Evolutionary conservation across 1,140 invertebrate species (phyloP).

Genomic region (Drusus annulatus): DNA sequence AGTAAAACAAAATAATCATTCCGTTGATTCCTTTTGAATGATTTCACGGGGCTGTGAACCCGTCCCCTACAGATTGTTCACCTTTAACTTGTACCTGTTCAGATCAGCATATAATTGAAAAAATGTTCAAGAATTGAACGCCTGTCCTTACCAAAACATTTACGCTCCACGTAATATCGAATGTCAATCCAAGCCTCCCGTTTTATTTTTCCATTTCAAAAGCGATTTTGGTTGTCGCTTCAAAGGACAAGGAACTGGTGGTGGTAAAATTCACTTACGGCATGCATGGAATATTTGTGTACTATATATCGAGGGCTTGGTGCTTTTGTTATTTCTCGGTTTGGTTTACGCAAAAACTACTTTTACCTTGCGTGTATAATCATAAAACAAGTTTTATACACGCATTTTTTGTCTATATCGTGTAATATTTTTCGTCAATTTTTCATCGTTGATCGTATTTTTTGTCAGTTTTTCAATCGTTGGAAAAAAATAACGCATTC

Average conservation of each 20-base stretch:
- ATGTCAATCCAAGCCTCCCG: constrained; percentile 54
- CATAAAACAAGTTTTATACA: no score
- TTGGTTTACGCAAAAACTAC: no score
- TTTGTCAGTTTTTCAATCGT: no score
- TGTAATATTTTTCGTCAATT: no score
- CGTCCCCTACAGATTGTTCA: constrained; percentile 52
- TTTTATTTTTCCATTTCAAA: constrained; percentile 55
- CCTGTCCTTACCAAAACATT: constrained; percentile 55
- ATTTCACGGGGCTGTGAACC: constrained; percentile 22
- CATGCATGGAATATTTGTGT: constrained; percentile 43
- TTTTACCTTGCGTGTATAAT: no score
- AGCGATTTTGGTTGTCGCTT: constrained; percentile 54
- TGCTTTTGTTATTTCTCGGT: no score
- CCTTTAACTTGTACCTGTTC: constrained; percentile 58
- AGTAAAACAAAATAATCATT: constrained; percentile 29
- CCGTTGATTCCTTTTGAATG: constrained; percentile 32
- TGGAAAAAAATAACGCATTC: no score
- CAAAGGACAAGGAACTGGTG: constrained; percentile 43
- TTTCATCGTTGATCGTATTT: no score
- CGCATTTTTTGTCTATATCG: no score
- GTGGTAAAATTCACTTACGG: constrained; percentile 44
- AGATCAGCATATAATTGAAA: constrained; percentile 59
- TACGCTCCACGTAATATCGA: constrained; percentile 57
- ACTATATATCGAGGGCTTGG: not conserved
- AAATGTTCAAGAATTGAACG: constrained; percentile 57